A percentile compares a stretch with the other conserved stretches of the same genome.
Evolutionary conservation across 2,113 vertebrate genomes (phyloP).

Genomic region (Seriola rivoliana): DNA sequence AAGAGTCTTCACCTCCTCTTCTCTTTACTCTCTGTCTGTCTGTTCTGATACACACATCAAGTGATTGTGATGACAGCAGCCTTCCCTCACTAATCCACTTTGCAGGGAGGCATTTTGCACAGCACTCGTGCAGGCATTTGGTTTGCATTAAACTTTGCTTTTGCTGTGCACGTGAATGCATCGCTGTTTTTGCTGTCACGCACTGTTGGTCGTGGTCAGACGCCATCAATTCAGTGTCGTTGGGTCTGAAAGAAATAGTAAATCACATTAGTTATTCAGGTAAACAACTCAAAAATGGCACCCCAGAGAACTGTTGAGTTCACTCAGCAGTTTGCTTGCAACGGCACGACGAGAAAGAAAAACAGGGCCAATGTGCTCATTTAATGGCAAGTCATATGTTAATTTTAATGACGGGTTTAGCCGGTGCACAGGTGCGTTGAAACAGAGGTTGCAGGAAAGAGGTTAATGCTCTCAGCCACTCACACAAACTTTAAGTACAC

Average conservation of each 20-base stretch:
- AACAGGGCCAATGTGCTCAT: constrained; percentile 55
- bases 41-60: constrained; percentile 42
- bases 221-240: constrained; percentile 64
- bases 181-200: constrained; percentile 58
- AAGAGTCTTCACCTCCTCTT: constrained; percentile 55
- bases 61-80: constrained; percentile 59
- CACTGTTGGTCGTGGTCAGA: constrained; percentile 62
- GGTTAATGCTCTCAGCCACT: constrained; percentile 49
- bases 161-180: constrained; percentile 17
- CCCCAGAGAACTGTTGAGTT: constrained; percentile 56
- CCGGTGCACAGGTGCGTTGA: constrained; percentile 70
- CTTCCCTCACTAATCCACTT: constrained; percentile 33
- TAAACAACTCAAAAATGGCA: constrained; percentile 62
- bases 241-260: constrained; percentile 55
- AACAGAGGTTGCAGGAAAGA: constrained; percentile 34
- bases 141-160: constrained; percentile 53
- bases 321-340: constrained; percentile 34
- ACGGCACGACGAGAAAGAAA: constrained; percentile 52
- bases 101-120: constrained; percentile 22
- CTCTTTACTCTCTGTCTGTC: constrained; percentile 47
- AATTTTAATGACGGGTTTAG: constrained; percentile 63
- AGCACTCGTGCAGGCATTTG: constrained; percentile 42
- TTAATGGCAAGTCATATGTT: constrained; percentile 61
- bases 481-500: constrained; percentile 22
- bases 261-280: constrained; percentile 66